Evolutionary conservation across 2,888 invertebrate species (phyloP).

Genomic region (Plusia festucae): DNA sequence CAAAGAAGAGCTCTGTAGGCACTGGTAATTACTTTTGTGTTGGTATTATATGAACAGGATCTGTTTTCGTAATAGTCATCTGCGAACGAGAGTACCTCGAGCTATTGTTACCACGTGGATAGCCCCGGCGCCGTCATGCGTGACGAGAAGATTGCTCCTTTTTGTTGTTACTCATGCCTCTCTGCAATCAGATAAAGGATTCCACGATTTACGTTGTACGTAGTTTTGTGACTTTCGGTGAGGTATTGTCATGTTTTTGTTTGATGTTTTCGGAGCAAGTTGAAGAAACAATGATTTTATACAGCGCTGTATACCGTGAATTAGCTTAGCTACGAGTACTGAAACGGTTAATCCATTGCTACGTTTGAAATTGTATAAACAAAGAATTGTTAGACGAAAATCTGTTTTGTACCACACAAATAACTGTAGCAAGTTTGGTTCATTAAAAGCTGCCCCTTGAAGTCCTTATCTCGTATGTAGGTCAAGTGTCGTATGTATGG

Average conservation of each 20-base stretch:
- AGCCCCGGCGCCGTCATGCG: constrained; percentile 60
- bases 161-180: constrained; percentile 67
- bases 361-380: constrained; percentile 6
- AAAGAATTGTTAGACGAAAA: constrained; percentile 31
- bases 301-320: constrained; percentile 7
- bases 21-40: constrained; percentile 83
- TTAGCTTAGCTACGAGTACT: constrained; percentile 9
- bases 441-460: constrained; percentile 37
- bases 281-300: constrained; percentile 18
- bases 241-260: constrained; percentile 42
- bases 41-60: constrained; percentile 65
- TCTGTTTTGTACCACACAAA: neutral
- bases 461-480: constrained; percentile 30
- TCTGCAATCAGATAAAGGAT: constrained; percentile 66
- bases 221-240: constrained; percentile 45
- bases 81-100: constrained; percentile 48
- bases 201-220: constrained; percentile 56
- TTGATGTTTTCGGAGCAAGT: constrained; percentile 34
- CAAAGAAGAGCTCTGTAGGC: constrained; percentile 74
- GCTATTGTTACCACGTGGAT: constrained; percentile 55
- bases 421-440: constrained; percentile 21
- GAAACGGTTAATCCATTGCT: constrained; percentile 3
- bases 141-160: constrained; percentile 67
- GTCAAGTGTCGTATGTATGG: constrained; percentile 35
- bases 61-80: constrained; percentile 69